phyloP scores from a whole-genome alignment of 1,140 invertebrate species.

The Trigoniulus corallinus region DNA sequence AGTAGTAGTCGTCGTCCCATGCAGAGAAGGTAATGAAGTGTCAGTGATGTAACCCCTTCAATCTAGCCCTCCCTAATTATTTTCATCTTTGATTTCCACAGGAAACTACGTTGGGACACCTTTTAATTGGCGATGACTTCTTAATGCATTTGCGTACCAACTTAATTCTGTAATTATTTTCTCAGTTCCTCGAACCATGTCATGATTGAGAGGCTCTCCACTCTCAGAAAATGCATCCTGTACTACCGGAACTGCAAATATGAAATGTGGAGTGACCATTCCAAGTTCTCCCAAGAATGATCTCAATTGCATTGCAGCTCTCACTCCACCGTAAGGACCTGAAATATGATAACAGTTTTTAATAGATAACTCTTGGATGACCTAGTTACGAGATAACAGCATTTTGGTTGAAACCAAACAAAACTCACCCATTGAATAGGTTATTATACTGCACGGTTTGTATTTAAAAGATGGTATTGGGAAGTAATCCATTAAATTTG shows the following conservation, averaged over 20 bases:
- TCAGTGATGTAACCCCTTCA: too few relatives aligned
- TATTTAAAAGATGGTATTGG: slow-evolving; percentile 22
- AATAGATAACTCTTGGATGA: background rate
- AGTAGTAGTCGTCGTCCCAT: too few relatives aligned
- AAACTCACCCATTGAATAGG: slow-evolving; percentile 29
- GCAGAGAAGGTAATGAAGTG: too few relatives aligned
- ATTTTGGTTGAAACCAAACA: background rate
- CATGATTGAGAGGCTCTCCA: slow-evolving; percentile 20
- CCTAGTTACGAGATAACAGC: too few relatives aligned
- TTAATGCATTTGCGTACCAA: slow-evolving; percentile 27
- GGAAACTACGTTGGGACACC: background rate
- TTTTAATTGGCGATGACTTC: slow-evolving; percentile 15
- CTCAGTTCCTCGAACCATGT: slow-evolving; percentile 18
- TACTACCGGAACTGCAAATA: slow-evolving; percentile 25
- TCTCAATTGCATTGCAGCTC: slow-evolving; percentile 27
- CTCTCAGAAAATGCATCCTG: slow-evolving; percentile 23
- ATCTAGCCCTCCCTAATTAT: too few relatives aligned
- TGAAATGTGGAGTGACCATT: slow-evolving; percentile 27
- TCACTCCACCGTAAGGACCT: slow-evolving; percentile 31
- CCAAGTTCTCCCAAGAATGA: slow-evolving; percentile 30
- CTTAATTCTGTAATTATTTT: slow-evolving; percentile 24
- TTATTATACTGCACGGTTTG: slow-evolving; percentile 29
- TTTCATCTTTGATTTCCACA: too few relatives aligned
- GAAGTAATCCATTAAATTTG: slow-evolving; percentile 32
- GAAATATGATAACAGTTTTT: background rate